Evolutionary conservation across 2,888 invertebrate species (phyloP), one percentile per base, ranked within the genome.

Genomic region (Xestoiulus laeticollis): DNA sequence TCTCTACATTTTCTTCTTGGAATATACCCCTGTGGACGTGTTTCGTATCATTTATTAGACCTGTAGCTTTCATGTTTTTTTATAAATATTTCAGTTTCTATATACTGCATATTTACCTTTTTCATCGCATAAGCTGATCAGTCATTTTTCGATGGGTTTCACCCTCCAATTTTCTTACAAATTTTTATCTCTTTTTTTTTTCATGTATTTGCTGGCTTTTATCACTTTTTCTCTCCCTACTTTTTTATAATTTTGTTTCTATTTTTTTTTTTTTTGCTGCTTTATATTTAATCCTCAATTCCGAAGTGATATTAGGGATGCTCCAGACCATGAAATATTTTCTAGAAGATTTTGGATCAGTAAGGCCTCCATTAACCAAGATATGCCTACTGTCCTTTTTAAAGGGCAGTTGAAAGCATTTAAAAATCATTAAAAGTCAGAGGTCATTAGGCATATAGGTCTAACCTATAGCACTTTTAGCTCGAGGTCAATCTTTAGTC

Each of bases 61-160:
- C 30, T 16, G 30, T 30, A 78, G 78, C 14, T 78, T 78, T 78
- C 30, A 1, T 78, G 26, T 30, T 78, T 22, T 48, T 48, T 48
- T 48, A 38, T 38, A 38, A 8, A 0, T 78, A 78, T 78, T 78
- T 78, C 78, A 6, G 22, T 38, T 38, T 38, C 3, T 38, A 38
- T 38, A 1, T 38, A n/a, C n/a, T n/a, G n/a, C n/a, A n/a, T n/a
- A 19, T 68, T 22, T 22, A 26, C 22, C 22, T 10, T 68, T 68
- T 78, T 30, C 78, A 78, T 78, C 78, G 26, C 78, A 78, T 78
- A 78, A 78, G 78, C 78, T 78, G 78, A 78, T 78, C 78, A 78
- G 78, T 78, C 78, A 78, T 78, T 78, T n/a, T 78, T 78, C 78
- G 78, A 78, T 30, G 78, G 78, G 78, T 78, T 78, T 78, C 78